Evolutionary conservation across 2,888 invertebrate genomes (phyloP), one percentile per base, ranked within the genome.

Genomic region (Trachelus iudaicus): DNA sequence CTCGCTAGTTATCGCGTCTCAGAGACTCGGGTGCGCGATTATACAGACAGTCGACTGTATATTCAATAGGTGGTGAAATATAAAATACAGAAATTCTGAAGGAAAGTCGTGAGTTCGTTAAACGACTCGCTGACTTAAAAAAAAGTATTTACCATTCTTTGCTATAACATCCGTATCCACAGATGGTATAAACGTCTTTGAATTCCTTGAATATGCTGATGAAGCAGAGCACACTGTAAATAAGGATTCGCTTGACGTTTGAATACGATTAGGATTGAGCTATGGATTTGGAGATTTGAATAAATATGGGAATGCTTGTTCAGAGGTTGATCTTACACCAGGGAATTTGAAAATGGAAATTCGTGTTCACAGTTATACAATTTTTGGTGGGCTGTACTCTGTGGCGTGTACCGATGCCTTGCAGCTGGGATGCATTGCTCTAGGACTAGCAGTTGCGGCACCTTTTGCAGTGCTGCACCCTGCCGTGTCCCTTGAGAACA

Each of bases 351-450:
- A 9, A 23, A 56, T 56, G 9, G 23, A 23, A 23, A 2, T 15
- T 71, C 34, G 23, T 74, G n/a, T 69, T 82, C 83, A 13, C 83
- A 91, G 91, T 78, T 96, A 95, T 91, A 95, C 95, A 0, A 92
- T 95, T 77, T 93, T 94, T 83, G 95, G 95, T 1, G 95, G 95
- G 1, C 92, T 95, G 69, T 95, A 95, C 88, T 94, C 95, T 30
- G 95, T 95, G 31, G 94, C 95, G 0, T 95, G 95, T 90, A 95
- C 95, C n/a, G 95, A 95, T 87, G 95, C 94, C 78, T 92, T 95
- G 78, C 95, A 95, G 88, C 92, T 95, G 71, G 93, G 94, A 84
- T 95, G 94, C 89, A 95, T 95, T 81, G 93, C 94, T 85, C 87
- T 95, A 79, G 95, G 95, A 75, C 89, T 96, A 92, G 95, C 94